Evolutionary conservation across 1,140 invertebrate species (phyloP).

Genomic region (Cydia pomonella): DNA sequence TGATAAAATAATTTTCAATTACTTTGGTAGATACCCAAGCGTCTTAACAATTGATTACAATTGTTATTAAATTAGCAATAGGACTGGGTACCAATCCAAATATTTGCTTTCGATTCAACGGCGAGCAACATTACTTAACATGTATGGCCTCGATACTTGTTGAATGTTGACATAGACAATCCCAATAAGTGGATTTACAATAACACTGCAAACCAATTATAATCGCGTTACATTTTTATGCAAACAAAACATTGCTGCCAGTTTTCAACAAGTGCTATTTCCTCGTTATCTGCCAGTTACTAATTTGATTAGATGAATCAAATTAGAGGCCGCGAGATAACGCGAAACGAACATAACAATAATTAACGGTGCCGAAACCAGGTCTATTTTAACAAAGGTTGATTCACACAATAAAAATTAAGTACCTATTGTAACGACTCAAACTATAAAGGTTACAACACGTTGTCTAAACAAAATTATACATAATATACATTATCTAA

Average conservation of each 20-base stretch:
- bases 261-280: not conserved
- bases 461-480: not conserved
- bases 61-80: not conserved
- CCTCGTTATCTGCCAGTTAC: not conserved
- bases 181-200: conserved; percentile 1
- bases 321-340: conserved; percentile 5
- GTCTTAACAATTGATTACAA: too few species aligned
- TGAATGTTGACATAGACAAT: not conserved
- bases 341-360: not conserved
- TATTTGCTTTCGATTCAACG: not conserved
- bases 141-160: conserved; percentile 21
- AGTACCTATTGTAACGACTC: not conserved
- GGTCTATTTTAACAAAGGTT: not conserved
- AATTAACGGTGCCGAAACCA: not conserved
- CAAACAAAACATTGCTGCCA: conserved; percentile 5
- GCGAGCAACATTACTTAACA: not conserved
- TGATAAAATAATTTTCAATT: too few species aligned
- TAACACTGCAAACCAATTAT: not conserved
- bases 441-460: not conserved
- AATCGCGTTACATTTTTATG: not conserved
- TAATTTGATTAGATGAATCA: conserved; percentile 15
- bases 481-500: not conserved
- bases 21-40: too few species aligned
- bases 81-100: not conserved
- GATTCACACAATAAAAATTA: conserved; percentile 3